A percentile compares a stretch with the other conserved stretches of the same genome.
phyloP scores from a whole-genome alignment of 1,140 invertebrate genomes.

The Caenorhabditis inopinata region DNA sequence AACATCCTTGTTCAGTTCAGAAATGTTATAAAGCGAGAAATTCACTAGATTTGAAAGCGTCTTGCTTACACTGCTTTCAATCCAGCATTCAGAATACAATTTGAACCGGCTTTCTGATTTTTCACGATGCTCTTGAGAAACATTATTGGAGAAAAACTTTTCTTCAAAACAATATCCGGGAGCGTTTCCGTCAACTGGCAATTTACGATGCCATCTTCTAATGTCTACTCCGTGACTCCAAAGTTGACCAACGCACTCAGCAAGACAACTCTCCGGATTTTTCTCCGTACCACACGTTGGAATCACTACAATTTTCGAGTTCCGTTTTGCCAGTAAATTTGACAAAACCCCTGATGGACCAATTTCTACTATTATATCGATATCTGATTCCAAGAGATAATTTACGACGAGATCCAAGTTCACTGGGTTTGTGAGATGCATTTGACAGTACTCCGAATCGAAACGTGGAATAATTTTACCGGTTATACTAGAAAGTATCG shows the following conservation, averaged over 20 bases:
- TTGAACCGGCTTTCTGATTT: neutral
- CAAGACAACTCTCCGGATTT: neutral
- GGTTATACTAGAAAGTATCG: slow-evolving; percentile 54
- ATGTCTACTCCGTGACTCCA: slow-evolving; percentile 42
- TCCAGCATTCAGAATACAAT: neutral
- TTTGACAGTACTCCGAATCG: slow-evolving; percentile 45
- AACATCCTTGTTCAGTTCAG: too few species aligned
- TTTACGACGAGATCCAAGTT: slow-evolving; percentile 51
- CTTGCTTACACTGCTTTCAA: too few species aligned
- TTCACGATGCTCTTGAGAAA: too few species aligned
- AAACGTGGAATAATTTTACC: slow-evolving; percentile 40
- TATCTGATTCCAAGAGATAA: neutral
- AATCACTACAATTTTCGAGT: slow-evolving; percentile 5
- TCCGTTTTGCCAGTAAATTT: slow-evolving; percentile 28
- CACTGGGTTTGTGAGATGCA: slow-evolving; percentile 54
- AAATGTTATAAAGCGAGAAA: too few species aligned
- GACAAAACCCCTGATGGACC: slow-evolving; percentile 53
- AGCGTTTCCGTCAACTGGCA: neutral
- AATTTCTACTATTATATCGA: slow-evolving; percentile 54
- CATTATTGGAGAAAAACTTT: too few species aligned
- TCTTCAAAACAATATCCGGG: slow-evolving; percentile 45
- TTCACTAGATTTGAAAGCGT: too few species aligned
- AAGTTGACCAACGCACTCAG: slow-evolving; percentile 36
- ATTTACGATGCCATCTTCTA: neutral
- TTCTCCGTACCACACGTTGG: slow-evolving; percentile 39